Evolutionary conservation across 1,140 invertebrate species (phyloP), one percentile per base, ranked within the genome.

Genomic region (Pomacea maculata): DNA sequence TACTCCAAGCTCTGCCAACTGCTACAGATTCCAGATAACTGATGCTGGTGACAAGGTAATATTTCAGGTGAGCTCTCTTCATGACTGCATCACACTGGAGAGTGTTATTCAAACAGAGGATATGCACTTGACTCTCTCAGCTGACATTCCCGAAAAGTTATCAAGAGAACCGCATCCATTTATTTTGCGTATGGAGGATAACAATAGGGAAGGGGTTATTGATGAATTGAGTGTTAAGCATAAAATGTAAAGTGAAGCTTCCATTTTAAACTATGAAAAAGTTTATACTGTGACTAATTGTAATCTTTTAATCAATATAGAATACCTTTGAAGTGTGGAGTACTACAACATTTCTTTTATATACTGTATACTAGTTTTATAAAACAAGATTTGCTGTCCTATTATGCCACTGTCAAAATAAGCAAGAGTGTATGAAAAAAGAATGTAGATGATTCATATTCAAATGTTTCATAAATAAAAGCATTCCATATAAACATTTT

Each of bases 201-300:
- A 85, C 68, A 87, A 86, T 57, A 82, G 89, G 81, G 82, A 84
- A 73, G 88, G 85, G 63, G 80, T 90, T 21, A 81, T 90, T 80
- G 89, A 90, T 84, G 89, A 90, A 82, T 79, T 90, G 21, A 86
- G 84, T 72, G 63, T 89, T 10, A 86, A 87, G 82, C 86, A 85
- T 79, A 79, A 80, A 75, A 71, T 54, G 78, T 72, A 73, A 17
- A 61, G 17, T 73, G 63, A 15, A 61, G 1, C 11, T 17, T 9
- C 57, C 15, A 61, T 34, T 45, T 72, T 10, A 29, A 21, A 11
- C 25, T 19, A 19, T 55, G 21, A 61, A 17, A 21, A 25, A 63
- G 19, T 15, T n/a, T 34, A 61, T 14, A 61, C 70, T 45, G 12
- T 52, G 3, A 19, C 19, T 11, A 25, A 55, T 68, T 78, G 17